Base-by-base conservation (phyloP, 2,888 invertebrate species). In the Melikaiella ostensackeni region DNA sequence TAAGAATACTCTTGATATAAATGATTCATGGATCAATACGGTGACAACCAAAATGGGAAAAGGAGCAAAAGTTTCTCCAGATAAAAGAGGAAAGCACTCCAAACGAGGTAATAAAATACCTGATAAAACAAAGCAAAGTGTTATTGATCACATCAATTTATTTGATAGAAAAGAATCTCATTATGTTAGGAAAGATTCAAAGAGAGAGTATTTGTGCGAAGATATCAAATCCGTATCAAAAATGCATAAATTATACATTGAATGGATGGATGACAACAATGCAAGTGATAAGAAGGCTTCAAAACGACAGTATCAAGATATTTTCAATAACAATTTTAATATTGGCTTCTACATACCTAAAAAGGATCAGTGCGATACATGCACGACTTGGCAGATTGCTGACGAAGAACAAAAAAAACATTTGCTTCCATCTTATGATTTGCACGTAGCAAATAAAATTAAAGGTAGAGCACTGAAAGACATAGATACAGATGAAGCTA, bases 331-430 rank as follows among this genome's bases (percentile, higher is more conserved):
- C 6, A 6, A 74, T 30, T 79, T 76, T 19, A 81, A 81, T 63
- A 35, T 81, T 19, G 27, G 63, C 21, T 81, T 81, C 50, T 80
- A 79, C 27, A 79, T 64, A 38, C 81, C 79, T 0, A 81, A 61
- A 87, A 87, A 80, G n/a, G 87, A 89, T 79, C 85, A 84, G 84
- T 80, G 81, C 24, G 78, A 78, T 21, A 33, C 5, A n/a, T 78
- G 76, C 50, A 27, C 33, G 35, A 55, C 59, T 7, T 79, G 61
- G 24, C 66, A 75, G 13, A 66, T 74, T 46, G 76, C 76, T 24
- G 42, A 30, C 11, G 42, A 57, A 7, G 5, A 5, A 38, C 82
- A 85, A 74, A 76, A 75, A 70, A 27, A 35, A 35, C 16, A 13
- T 0, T 66, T 76, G 19, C 13, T 80, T 75, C 61, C 80, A 75